phyloP scores from a whole-genome alignment of 23 tunicate genomes.

The Ascidia mentula region DNA sequence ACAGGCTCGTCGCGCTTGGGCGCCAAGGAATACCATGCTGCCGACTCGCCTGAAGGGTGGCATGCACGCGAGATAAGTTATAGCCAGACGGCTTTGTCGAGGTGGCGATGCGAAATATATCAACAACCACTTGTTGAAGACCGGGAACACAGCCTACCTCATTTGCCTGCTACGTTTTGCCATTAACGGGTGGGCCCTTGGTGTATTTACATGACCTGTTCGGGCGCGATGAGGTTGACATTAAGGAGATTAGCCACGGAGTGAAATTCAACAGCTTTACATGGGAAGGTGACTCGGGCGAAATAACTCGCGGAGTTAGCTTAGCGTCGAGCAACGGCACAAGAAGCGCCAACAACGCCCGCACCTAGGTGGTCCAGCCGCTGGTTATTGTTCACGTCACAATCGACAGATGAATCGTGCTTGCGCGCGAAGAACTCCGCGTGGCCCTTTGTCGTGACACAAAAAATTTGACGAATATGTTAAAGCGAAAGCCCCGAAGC shows the following conservation, averaged over 20 bases:
- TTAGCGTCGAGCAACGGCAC: neutral
- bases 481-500: too few relatives aligned
- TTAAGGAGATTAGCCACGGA: neutral
- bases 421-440: too few relatives aligned
- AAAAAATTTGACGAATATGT: too few relatives aligned
- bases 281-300: neutral
- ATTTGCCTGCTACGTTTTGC: too few relatives aligned
- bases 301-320: neutral
- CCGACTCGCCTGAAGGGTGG: neutral
- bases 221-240: neutral
- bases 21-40: conserved; percentile 29
- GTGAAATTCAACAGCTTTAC: conserved; percentile 3
- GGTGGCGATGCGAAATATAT: too few relatives aligned
- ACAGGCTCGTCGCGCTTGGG: conserved; percentile 34
- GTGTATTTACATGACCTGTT: neutral
- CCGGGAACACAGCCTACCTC: too few relatives aligned
- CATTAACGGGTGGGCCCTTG: too few relatives aligned
- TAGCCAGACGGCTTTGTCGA: too few relatives aligned
- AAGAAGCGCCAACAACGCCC: too few relatives aligned
- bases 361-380: conserved; percentile 7
- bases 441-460: too few relatives aligned
- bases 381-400: conserved; percentile 8
- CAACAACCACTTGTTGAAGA: too few relatives aligned
- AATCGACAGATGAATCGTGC: neutral
- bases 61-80: neutral